Evolutionary conservation across 2,113 vertebrate genomes (phyloP).

Genomic region (Sinosuthora webbiana): DNA sequence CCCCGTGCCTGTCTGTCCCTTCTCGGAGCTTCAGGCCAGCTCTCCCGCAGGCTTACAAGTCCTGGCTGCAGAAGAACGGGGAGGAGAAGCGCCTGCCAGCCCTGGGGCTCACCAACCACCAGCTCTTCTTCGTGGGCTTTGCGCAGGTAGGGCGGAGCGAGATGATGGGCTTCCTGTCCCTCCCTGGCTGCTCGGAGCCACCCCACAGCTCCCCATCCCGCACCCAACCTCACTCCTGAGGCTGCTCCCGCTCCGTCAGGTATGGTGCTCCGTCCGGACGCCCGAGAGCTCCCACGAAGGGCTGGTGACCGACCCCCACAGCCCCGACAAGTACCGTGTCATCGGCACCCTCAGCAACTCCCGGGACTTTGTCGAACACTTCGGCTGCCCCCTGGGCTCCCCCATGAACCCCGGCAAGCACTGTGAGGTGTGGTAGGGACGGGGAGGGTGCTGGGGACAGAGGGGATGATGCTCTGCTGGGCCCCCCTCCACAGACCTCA

Average conservation of each 20-base stretch:
- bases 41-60: constrained; percentile 83
- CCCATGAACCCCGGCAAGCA: constrained; percentile 92
- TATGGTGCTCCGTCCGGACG: constrained; percentile 96
- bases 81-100: constrained; percentile 90
- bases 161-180: not conserved
- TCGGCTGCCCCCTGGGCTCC: constrained; percentile 84
- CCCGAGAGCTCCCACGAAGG: constrained; percentile 97
- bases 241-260: constrained; percentile 65
- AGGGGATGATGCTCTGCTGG: not conserved
- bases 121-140: constrained; percentile 97
- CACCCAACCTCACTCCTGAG: not conserved
- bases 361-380: constrained; percentile 90
- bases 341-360: constrained; percentile 97
- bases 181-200: fast-evolving
- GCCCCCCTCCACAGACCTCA: not conserved
- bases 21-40: not conserved
- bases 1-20: not conserved
- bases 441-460: not conserved
- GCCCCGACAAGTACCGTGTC: constrained; percentile 91
- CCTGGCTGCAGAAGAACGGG: constrained; percentile 85
- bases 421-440: constrained; percentile 94
- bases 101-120: constrained; percentile 90
- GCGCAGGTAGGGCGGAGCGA: constrained; percentile 81
- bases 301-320: constrained; percentile 94
- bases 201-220: fast-evolving